Percentiles rank a stretch among this genome's conserved stretches.
These are phyloP conservation scores for Drosophila maculinotata DNA, from an alignment of 2,888 invertebrate species.

Conservation along the genomic window DNA sequence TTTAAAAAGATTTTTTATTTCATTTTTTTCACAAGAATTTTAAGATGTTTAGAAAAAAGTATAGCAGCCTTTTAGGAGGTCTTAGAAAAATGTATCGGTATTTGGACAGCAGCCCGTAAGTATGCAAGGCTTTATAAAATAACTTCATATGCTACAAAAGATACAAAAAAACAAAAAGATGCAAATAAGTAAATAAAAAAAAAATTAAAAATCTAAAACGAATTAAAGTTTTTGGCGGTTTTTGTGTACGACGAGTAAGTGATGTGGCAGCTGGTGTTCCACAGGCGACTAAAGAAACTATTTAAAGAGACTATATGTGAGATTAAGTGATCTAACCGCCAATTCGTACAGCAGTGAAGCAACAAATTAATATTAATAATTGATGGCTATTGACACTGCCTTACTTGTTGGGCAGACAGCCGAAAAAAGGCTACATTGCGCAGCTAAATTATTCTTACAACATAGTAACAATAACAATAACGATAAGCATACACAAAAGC, in stretches of 20 bases:
- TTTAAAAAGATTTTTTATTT: too few relatives aligned
- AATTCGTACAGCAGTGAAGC: not conserved
- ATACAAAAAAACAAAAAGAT: too few relatives aligned
- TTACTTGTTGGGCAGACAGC: not conserved
- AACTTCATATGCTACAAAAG: not conserved
- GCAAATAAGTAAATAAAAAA: too few relatives aligned
- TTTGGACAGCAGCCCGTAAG: not conserved
- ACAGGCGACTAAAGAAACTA: not conserved
- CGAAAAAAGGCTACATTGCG: constrained; percentile 1
- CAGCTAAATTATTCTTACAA: constrained; percentile 31
- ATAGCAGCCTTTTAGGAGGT: constrained; percentile 24
- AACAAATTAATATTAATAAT: constrained; percentile 35
- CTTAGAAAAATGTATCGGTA: accelerated
- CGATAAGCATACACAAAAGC: constrained; percentile 14
- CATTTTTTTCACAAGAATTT: too few relatives aligned
- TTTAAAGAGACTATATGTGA: not conserved
- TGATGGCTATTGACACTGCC: constrained; percentile 17
- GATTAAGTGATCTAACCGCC: not conserved
- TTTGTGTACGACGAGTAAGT: too few relatives aligned
- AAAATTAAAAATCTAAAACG: too few relatives aligned
- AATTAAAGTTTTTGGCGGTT: too few relatives aligned
- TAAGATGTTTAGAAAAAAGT: not conserved
- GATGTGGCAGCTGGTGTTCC: too few relatives aligned
- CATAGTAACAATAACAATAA: constrained; percentile 16
- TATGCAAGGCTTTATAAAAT: constrained; percentile 18